These are phyloP conservation scores for Hirtodrosophila trivittata DNA, from an alignment of 2,888 invertebrate genomes.

Conservation along the genomic window DNA sequence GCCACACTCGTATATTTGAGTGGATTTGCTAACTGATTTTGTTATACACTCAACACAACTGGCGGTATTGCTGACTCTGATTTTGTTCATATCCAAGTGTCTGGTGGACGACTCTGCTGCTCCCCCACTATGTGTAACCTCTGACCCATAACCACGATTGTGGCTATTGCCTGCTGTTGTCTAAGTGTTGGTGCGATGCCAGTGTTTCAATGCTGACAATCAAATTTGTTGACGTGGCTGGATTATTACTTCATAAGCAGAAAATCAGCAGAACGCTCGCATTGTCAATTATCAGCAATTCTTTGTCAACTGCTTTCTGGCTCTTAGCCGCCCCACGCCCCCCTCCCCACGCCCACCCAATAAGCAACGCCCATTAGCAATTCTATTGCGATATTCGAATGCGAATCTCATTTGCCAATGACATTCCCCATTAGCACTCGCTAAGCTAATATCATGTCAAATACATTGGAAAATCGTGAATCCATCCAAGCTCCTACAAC, in stretches of 20 bases:
- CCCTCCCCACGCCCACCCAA: constrained; percentile 37
- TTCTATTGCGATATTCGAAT: constrained; percentile 72
- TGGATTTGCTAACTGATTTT: constrained; percentile 80
- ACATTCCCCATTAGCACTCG: constrained; percentile 64
- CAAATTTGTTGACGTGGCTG: constrained; percentile 80
- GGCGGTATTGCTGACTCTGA: constrained; percentile 61
- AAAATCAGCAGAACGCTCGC: constrained; percentile 49
- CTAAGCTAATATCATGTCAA: constrained; percentile 70
- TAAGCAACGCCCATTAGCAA: constrained; percentile 62
- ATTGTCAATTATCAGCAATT: constrained; percentile 77
- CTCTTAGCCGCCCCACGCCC: constrained; percentile 3
- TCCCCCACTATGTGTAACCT: neutral
- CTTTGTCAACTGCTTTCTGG: constrained; percentile 58
- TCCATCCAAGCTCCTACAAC: constrained; percentile 2
- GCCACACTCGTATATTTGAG: constrained; percentile 69
- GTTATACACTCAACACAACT: constrained; percentile 62
- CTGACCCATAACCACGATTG: constrained; percentile 2
- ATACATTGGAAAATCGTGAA: constrained; percentile 59
- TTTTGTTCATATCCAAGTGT: constrained; percentile 35
- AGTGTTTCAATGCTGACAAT: constrained; percentile 71
- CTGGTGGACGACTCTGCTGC: constrained; percentile 13
- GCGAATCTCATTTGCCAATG: constrained; percentile 75
- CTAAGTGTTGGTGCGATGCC: constrained; percentile 42
- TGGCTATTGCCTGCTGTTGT: constrained; percentile 42
- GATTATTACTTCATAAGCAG: constrained; percentile 80